Evolutionary conservation across 2,888 invertebrate genomes (phyloP).

Genomic region (Taenaris catops): DNA sequence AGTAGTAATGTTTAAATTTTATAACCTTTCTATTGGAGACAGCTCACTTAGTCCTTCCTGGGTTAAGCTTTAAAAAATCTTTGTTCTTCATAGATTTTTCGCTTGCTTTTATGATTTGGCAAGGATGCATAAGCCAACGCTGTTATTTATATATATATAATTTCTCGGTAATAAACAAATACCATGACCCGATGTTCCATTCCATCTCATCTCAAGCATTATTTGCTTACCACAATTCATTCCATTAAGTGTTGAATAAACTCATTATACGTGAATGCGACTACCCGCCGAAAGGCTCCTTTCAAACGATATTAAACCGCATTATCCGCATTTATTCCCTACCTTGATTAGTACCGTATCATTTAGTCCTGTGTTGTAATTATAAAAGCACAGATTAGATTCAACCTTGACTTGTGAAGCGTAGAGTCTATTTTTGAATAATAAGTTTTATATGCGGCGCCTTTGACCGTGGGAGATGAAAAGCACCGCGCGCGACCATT

Average conservation of each 20-base stretch:
- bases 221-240: constrained; percentile 74
- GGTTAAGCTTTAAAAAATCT: too few species aligned
- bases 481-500: constrained; percentile 73
- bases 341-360: constrained; percentile 78
- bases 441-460: constrained; percentile 44
- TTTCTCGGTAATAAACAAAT: constrained; percentile 7
- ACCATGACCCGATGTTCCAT: constrained; percentile 13
- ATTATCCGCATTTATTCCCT: constrained; percentile 75
- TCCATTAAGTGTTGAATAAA: constrained; percentile 76
- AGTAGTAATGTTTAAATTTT: too few species aligned
- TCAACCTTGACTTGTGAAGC: constrained; percentile 28
- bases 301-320: constrained; percentile 75
- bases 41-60: too few species aligned
- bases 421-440: constrained; percentile 37
- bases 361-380: constrained; percentile 76
- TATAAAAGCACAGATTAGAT: constrained; percentile 42
- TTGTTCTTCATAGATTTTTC: too few species aligned
- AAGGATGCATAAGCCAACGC: too few species aligned
- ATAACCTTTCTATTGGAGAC: too few species aligned
- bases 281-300: constrained; percentile 73
- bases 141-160: too few species aligned
- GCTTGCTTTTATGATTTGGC: too few species aligned
- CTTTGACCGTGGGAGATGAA: constrained; percentile 72
- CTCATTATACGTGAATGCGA: constrained; percentile 73
- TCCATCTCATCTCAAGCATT: constrained; percentile 43